Percentiles rank a stretch among this genome's conserved stretches.
phyloP scores from a whole-genome alignment of 2,797 vertebrate genomes.

The Pangasius mekongensis region DNA sequence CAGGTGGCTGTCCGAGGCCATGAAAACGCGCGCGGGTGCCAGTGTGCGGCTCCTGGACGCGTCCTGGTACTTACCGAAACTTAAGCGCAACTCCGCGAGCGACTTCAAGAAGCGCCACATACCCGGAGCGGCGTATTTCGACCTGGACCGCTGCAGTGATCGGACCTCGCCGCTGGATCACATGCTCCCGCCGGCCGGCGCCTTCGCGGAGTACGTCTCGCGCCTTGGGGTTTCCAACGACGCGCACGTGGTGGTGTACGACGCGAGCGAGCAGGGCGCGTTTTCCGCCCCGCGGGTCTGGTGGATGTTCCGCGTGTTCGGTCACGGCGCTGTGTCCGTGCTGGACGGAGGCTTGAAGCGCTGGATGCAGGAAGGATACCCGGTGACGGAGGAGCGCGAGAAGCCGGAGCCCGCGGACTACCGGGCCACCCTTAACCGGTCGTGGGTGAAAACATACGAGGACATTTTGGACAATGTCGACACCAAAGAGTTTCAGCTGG shows the following conservation, averaged over 20 bases:
- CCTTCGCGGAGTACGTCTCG: constrained; percentile 83
- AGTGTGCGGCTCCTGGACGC: constrained; percentile 81
- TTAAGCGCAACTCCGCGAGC: constrained; percentile 74
- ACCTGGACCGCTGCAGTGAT: constrained; percentile 87
- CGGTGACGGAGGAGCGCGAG: constrained; percentile 69
- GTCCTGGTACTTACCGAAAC: constrained; percentile 88
- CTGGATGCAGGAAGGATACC: constrained; percentile 82
- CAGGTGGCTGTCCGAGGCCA: constrained; percentile 80
- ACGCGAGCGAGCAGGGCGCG: constrained; percentile 81
- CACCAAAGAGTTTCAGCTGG: constrained; percentile 83
- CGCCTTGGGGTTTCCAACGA: constrained; percentile 79
- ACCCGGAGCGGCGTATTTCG: constrained; percentile 85
- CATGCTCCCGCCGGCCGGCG: constrained; percentile 82
- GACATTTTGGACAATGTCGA: constrained; percentile 84
- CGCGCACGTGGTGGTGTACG: constrained; percentile 90
- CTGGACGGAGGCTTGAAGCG: constrained; percentile 85
- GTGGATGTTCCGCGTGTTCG: constrained; percentile 95
- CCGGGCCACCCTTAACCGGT: constrained; percentile 74
- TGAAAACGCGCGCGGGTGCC: constrained; percentile 66
- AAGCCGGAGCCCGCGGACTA: constrained; percentile 71
- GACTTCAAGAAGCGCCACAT: constrained; percentile 84
- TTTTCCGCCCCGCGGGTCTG: constrained; percentile 87
- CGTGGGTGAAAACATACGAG: constrained; percentile 84
- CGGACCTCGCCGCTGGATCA: constrained; percentile 81
- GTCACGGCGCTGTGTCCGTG: constrained; percentile 84